Base-by-base conservation (phyloP, 2,113 vertebrate species). In the Passerina amoena region DNA sequence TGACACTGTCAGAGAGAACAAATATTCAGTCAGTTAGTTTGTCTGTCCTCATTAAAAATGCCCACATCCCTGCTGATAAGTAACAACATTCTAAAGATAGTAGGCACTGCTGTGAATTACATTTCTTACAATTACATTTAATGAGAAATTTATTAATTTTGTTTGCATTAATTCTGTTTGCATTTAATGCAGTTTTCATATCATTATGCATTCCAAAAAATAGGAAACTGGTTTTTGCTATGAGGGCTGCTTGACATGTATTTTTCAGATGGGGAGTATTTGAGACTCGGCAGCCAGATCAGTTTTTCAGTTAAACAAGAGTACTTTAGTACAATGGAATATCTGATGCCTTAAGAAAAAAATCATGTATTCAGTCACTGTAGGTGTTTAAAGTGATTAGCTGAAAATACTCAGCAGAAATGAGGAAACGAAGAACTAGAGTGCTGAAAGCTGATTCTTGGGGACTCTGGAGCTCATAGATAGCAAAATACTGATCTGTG, bases 81-180 rank as follows among this genome's bases (percentile, higher is more conserved):
- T 33, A 88, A 30, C 22, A 91, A 28, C 33, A 31, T 90, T 90
- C 93, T 86, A 94, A 93, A 95, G 17, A 93, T 42, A 93, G 56
- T 69, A 90, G 47, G 27, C 90, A 8, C 47, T 63, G 9, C 68
- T 86, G 66, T 69, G 70, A 82, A 80, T 71, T 84, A 82, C 31
- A 56, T 54, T 69, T 63, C 40, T 69, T 22, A 38, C 7, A 57
- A 50, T 30, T 65, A 38, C 2, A 44, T 70, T 86, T 88, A 14
- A 75, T 72, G 15, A 70, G 8, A 81, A 85, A 65, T 37, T 4
- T 73, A 59, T 80, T 61, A 73, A 81, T 83, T 48, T 12, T 38
- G 1, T 38, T 78, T 83, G 10, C 18, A 65, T 92, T 83, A 65
- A 77, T 83, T 45, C 15, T 38, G 1, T 38, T 81, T 83, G 10